These are phyloP conservation scores for Hapalemur alaotrensis DNA, from an alignment of 2,797 vertebrate genomes.

Conservation along the genomic window DNA sequence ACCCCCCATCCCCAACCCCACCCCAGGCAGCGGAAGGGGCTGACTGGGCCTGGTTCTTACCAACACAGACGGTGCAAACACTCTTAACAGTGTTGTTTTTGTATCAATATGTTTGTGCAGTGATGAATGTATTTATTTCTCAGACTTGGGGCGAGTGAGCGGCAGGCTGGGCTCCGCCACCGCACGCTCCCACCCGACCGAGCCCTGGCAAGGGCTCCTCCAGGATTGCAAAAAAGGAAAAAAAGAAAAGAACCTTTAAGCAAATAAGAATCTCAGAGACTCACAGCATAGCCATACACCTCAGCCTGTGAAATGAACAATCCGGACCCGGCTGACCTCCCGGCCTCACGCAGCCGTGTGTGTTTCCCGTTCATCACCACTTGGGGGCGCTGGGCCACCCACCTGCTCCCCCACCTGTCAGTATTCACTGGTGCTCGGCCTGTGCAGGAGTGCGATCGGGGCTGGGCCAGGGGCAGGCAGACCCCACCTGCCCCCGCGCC, in stretches of 20 bases:
- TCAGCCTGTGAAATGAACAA: slow-evolving; percentile 66
- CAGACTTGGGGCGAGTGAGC: slow-evolving; percentile 84
- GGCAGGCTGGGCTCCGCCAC: slow-evolving; percentile 60
- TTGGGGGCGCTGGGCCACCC: not conserved
- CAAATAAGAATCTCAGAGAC: slow-evolving; percentile 88
- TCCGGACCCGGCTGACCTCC: not conserved
- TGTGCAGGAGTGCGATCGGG: slow-evolving; percentile 74
- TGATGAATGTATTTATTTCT: slow-evolving; percentile 99
- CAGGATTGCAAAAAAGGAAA: slow-evolving; percentile 85
- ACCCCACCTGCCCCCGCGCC: not conserved
- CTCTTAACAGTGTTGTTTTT: slow-evolving; percentile 97
- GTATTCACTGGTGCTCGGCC: slow-evolving; percentile 63
- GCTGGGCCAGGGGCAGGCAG: not conserved
- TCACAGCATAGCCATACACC: slow-evolving; percentile 89
- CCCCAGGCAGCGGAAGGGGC: not conserved
- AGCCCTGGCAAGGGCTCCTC: slow-evolving; percentile 70
- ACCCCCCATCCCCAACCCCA: too few relatives aligned
- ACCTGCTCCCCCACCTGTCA: not conserved
- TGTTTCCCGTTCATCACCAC: not conserved
- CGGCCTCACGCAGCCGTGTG: not conserved
- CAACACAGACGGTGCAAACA: slow-evolving; percentile 96
- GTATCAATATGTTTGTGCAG: slow-evolving; percentile 96
- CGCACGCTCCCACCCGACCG: slow-evolving; percentile 86
- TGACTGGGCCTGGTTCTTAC: slow-evolving; percentile 87
- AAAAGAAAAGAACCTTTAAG: slow-evolving; percentile 82